These are phyloP conservation scores for Sphaerodactylus townsendi DNA, from an alignment of 2,113 vertebrate species.

Conservation along the genomic window DNA sequence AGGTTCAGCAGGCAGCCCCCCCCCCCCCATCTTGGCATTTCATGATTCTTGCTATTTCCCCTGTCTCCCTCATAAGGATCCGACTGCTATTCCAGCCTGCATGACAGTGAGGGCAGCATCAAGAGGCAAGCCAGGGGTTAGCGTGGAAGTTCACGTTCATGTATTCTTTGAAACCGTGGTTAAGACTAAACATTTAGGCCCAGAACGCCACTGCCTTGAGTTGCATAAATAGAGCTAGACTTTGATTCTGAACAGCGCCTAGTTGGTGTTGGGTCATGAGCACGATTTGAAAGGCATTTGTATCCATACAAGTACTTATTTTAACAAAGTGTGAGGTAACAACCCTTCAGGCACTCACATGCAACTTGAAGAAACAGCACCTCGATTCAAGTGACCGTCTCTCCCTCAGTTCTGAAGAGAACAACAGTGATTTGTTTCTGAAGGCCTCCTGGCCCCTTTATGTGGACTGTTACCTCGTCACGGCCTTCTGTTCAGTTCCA, in stretches of 20 bases:
- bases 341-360: neutral
- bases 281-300: constrained; percentile 7
- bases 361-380: neutral
- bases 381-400: neutral
- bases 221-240: neutral
- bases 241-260: neutral
- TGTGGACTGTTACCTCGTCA: too few relatives aligned
- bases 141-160: too few relatives aligned
- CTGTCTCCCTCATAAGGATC: too few relatives aligned
- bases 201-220: too few relatives aligned
- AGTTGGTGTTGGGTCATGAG: constrained; percentile 6
- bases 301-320: constrained; percentile 13
- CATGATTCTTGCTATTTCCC: too few relatives aligned
- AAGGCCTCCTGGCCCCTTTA: neutral
- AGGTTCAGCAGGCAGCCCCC: too few relatives aligned
- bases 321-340: constrained; percentile 6
- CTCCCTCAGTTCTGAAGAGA: neutral
- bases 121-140: too few relatives aligned
- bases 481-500: too few relatives aligned
- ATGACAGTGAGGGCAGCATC: too few relatives aligned
- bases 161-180: too few relatives aligned
- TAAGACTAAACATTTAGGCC: neutral
- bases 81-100: too few relatives aligned
- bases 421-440: constrained; percentile 18
- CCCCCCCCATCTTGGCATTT: too few relatives aligned